Percentiles rank a stretch among this genome's conserved stretches.
Evolutionary conservation across 2,113 vertebrate species (phyloP).

Genomic region (Malurus alboscapulatus): DNA sequence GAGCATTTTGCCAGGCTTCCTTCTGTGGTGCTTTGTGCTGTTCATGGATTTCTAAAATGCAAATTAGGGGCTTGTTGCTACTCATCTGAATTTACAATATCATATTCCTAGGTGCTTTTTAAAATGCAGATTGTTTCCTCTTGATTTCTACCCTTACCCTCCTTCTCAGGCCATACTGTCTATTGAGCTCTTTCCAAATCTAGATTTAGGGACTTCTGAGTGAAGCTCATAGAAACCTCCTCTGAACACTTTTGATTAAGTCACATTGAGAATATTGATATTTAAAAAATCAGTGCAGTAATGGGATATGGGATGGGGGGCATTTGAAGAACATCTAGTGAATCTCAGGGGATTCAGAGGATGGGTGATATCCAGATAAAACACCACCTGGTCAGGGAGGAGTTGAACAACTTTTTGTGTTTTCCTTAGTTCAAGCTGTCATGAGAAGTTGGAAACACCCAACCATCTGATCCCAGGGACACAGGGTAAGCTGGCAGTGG

Average conservation of each 20-base stretch:
- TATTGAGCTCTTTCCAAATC: neutral
- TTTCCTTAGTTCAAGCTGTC: conserved; percentile 69
- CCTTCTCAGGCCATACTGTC: neutral
- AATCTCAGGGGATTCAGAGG: neutral
- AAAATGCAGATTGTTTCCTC: neutral
- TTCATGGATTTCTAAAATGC: neutral
- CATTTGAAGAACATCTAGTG: neutral
- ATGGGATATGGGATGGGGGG: neutral
- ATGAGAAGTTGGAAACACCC: conserved; percentile 66
- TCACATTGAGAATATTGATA: neutral
- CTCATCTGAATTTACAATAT: neutral
- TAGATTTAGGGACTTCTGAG: neutral
- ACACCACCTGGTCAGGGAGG: conserved; percentile 31
- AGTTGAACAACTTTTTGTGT: conserved; percentile 68
- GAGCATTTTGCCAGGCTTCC: neutral
- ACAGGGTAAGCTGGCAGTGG: conserved; percentile 66
- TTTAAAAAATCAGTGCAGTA: neutral
- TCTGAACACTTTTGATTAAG: neutral
- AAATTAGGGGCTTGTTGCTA: neutral
- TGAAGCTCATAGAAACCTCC: neutral
- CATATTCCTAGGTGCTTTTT: neutral
- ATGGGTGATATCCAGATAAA: neutral
- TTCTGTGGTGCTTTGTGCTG: conserved; percentile 3
- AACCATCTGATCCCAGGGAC: conserved; percentile 65
- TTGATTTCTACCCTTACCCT: neutral